Evolutionary conservation across 2,888 invertebrate species (phyloP).

Genomic region (Idaea biselata): DNA sequence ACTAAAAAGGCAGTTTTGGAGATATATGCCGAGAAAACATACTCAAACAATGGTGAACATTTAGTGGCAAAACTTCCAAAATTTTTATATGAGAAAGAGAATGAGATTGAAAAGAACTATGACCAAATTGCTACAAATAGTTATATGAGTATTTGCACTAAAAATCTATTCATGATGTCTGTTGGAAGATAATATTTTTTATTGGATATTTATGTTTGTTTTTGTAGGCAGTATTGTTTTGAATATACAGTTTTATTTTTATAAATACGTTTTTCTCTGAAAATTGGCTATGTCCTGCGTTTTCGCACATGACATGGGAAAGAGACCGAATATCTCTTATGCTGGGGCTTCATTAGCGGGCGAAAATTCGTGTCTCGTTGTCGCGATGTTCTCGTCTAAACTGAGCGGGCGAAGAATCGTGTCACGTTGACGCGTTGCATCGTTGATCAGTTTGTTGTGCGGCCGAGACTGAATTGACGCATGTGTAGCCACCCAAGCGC

Average conservation of each 20-base stretch:
- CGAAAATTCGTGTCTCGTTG: too few species aligned
- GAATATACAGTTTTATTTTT: neutral
- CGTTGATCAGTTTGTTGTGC: too few species aligned
- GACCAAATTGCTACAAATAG: conserved; percentile 31
- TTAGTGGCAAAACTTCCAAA: conserved; percentile 61
- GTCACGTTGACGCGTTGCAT: too few species aligned
- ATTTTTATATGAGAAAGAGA: conserved; percentile 49
- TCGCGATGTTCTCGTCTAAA: too few species aligned
- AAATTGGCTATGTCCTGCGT: too few species aligned
- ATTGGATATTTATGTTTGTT: conserved; percentile 6
- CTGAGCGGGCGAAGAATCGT: too few species aligned
- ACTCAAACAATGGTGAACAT: conserved; percentile 38
- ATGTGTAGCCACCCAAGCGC: too few species aligned
- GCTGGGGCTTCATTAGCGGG: too few species aligned
- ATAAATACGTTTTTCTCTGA: too few species aligned
- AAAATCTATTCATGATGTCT: conserved; percentile 42
- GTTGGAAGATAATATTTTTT: conserved; percentile 30
- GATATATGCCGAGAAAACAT: conserved; percentile 56
- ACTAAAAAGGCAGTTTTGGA: conserved; percentile 67
- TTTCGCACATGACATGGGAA: too few species aligned
- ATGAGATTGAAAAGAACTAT: conserved; percentile 34
- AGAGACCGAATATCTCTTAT: too few species aligned
- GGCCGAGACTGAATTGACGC: too few species aligned
- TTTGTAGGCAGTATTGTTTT: neutral
- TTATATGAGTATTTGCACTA: conserved; percentile 33